Base-by-base conservation (phyloP, 1,140 invertebrate species). In the Tetraneura akinire region DNA sequence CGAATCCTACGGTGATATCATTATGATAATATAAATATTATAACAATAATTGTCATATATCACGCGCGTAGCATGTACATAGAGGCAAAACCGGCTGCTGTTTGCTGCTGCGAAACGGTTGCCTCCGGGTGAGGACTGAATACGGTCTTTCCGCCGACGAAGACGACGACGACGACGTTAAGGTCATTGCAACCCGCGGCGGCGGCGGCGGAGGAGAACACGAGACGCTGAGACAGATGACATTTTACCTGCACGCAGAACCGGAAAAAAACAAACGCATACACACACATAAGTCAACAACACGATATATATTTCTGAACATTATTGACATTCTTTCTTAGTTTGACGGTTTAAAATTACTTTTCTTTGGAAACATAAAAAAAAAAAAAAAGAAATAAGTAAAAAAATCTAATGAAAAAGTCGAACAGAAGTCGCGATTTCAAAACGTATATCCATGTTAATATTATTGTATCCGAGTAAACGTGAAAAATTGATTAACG, bases 271-370 rank as follows among this genome's bases (percentile, higher is more conserved):
- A 53, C 53, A 37, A 11, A 1, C 32, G 68, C 68, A 23, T n/a
- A 71, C 9, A 71, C 37, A 71, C 18, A 71, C 14, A 21, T 21
- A n/a, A 53, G 45, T 73, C 70, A 23, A 29, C 47, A 37, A 23
- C 42, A 26, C 70, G 9, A 21, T 14, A 18, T 21, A 26, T 42
- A 51, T 21, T 47, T 18, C 51, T 18, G 71, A 74, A 26, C 71
- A 26, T 74, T 74, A 74, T 74, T 74, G 71, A 74, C 71, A 74
- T 74, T 74, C 71, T 74, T 74, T 74, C 26, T 21, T 18, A n/a
- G 68, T 71, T 71, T 51, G 62, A 64, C 62, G 62, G 62, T 66
- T 66, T 45, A 32, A 32, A 66, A 66, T 66, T 66, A 45, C 68
- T 23, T 71, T 71, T 49, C 68, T 71, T 49, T 14, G 68, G 45